A percentile compares a stretch with the other conserved stretches of the same genome.
Evolutionary conservation across 2,113 vertebrate genomes (phyloP).

Genomic region (Noctilio leporinus): DNA sequence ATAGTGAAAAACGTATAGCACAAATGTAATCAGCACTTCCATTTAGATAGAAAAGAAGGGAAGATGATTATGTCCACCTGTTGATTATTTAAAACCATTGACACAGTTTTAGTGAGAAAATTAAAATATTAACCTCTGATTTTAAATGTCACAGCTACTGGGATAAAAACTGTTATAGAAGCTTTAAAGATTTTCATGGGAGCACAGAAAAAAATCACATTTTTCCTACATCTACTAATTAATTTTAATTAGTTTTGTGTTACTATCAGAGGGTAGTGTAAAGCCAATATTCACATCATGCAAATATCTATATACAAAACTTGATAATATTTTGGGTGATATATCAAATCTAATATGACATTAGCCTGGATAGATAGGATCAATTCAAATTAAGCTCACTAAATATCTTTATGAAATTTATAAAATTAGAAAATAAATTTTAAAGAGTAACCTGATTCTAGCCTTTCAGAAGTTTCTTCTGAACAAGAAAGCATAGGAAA

Average conservation of each 20-base stretch:
- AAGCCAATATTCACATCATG: background rate
- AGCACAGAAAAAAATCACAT: background rate
- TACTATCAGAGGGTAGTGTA: background rate
- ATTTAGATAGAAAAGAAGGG: background rate
- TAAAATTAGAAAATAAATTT: background rate
- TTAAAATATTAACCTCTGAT: background rate
- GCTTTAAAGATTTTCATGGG: background rate
- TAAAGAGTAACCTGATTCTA: background rate
- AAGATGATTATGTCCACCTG: background rate
- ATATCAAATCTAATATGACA: background rate
- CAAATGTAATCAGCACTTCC: background rate
- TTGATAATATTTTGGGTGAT: background rate
- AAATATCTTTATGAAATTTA: background rate
- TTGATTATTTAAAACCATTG: background rate
- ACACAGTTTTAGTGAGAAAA: background rate
- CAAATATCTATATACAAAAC: background rate
- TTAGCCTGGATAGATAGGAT: background rate
- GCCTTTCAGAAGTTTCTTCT: background rate
- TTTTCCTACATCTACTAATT: background rate
- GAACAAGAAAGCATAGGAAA: background rate
- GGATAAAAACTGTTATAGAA: background rate
- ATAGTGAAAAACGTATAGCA: accelerated
- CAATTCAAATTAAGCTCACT: background rate
- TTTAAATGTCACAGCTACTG: background rate
- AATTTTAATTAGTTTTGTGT: background rate